Conservation (phyloP, 2,797 vertebrate species). For the Pangasius sanitwongsei region DNA sequence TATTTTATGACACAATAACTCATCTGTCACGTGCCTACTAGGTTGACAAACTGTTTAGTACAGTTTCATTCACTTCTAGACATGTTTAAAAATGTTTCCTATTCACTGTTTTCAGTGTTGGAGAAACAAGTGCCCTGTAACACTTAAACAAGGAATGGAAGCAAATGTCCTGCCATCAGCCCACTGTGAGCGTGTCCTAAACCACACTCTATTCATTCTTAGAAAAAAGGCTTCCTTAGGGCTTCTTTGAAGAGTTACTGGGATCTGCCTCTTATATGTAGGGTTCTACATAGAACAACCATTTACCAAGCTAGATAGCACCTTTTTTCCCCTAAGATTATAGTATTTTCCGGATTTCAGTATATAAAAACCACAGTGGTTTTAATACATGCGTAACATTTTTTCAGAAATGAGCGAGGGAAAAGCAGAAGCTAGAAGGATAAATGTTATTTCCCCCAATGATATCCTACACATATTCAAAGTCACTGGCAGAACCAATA, state of each 20-base stretch:
- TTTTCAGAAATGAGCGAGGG: too few relatives aligned
- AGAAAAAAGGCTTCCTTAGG: background rate
- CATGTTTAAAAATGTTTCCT: background rate
- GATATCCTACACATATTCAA: background rate
- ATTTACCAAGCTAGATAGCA: background rate
- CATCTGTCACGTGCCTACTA: too few relatives aligned
- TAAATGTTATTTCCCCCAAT: background rate
- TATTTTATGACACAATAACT: constrained; percentile 3
- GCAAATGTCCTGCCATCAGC: background rate
- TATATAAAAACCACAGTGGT: background rate
- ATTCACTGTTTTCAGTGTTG: background rate
- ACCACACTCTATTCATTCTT: background rate
- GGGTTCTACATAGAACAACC: background rate
- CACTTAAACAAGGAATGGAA: background rate
- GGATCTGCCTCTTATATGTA: background rate
- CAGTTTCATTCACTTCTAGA: background rate
- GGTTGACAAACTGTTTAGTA: background rate
- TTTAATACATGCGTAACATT: too few relatives aligned
- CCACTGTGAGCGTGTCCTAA: constrained; percentile 3
- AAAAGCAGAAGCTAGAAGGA: background rate
- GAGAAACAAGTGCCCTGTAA: background rate
- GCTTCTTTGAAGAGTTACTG: background rate
- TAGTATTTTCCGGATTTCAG: background rate
- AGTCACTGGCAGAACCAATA: background rate
- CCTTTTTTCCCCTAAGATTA: background rate